Percentiles rank a stretch among this genome's conserved stretches.
phyloP scores from a whole-genome alignment of 2,113 vertebrate genomes.

The Ptyas mucosa region DNA sequence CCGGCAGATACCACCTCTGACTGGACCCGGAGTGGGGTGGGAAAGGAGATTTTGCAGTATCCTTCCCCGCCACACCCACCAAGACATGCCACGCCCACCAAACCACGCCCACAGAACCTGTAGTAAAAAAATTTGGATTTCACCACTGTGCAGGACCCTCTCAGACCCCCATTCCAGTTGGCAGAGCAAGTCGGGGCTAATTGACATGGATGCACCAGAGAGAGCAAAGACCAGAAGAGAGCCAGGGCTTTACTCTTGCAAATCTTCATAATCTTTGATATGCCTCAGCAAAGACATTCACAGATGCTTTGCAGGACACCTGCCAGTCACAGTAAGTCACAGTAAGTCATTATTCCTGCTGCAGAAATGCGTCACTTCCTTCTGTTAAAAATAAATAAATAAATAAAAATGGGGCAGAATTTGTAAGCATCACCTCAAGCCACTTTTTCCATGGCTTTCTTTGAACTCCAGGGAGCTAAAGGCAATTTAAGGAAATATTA shows the following conservation, averaged over 20 bases:
- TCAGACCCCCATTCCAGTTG: not conserved
- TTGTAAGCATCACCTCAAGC: not conserved
- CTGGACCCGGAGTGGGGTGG: too few relatives aligned
- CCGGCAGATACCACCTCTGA: too few relatives aligned
- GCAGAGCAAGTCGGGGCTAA: not conserved
- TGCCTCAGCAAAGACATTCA: not conserved
- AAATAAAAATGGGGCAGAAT: not conserved
- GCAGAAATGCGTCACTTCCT: slow-evolving; percentile 1
- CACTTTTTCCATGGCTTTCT: not conserved
- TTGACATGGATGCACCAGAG: slow-evolving; percentile 16
- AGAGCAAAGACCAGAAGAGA: not conserved
- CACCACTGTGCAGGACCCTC: not conserved
- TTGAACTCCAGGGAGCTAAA: slow-evolving; percentile 10
- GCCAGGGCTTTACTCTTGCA: not conserved
- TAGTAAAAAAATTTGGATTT: too few relatives aligned
- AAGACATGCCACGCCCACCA: too few relatives aligned
- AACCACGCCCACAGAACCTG: too few relatives aligned
- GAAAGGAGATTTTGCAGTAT: too few relatives aligned
- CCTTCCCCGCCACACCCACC: too few relatives aligned
- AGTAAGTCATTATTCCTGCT: not conserved
- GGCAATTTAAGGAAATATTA: slow-evolving; percentile 18
- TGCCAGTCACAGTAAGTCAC: not conserved
- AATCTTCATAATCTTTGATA: not conserved
- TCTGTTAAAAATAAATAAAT: not conserved
- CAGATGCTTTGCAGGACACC: rapidly evolving